phyloP scores from a whole-genome alignment of 2,888 invertebrate species.

The Megaustenia siamemsis region DNA sequence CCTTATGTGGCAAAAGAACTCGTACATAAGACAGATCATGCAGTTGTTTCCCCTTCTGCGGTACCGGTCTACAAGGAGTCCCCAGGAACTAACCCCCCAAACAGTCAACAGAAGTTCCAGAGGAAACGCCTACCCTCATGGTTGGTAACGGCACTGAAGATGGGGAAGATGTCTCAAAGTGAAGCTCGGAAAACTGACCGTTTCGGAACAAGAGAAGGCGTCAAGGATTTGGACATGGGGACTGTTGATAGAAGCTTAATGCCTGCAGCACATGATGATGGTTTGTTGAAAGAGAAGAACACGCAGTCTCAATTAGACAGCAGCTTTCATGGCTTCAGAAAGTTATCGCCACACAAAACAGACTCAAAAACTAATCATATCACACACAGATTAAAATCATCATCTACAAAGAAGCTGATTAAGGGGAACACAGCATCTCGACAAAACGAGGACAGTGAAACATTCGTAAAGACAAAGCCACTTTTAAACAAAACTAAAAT shows the following conservation, averaged over 20 bases:
- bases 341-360: background rate
- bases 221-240: too few species aligned
- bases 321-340: background rate
- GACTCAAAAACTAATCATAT: too few species aligned
- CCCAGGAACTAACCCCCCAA: background rate
- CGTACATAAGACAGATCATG: background rate
- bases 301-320: background rate
- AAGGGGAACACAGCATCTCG: background rate
- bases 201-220: background rate
- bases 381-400: background rate
- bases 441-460: background rate
- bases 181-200: background rate
- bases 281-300: background rate
- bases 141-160: constrained; percentile 27
- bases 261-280: background rate
- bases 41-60: too few species aligned
- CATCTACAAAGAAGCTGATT: background rate
- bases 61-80: background rate
- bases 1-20: too few species aligned
- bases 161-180: background rate
- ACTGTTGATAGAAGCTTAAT: too few species aligned
- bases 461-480: background rate
- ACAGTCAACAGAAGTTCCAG: background rate
- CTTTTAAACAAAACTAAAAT: background rate
- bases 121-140: constrained; percentile 36